Base-by-base conservation (phyloP, 2,113 vertebrate species). In the Rhegmatorhina hoffmannsi region DNA sequence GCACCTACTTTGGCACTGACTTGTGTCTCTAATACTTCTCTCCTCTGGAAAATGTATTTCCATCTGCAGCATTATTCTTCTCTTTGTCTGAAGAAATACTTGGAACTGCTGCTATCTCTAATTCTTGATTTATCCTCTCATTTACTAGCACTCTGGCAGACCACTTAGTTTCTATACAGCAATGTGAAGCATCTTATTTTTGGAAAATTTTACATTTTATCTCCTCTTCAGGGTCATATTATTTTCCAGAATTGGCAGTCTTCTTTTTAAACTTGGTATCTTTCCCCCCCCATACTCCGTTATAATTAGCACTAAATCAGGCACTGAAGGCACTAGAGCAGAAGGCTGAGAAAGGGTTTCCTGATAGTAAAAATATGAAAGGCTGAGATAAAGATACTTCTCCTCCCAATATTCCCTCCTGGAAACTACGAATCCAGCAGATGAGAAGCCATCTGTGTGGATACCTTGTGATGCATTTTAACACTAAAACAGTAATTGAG, bases 391-490 rank as follows among this genome's bases (percentile, higher is more conserved):
- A 87, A 97, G 92, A 96, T 87, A 95, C 50, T 90, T 94, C 93
- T 18, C 16, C 64, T 97, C 91, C 76, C 86, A 81, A 23, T 94
- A 94, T 90, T 95, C 83, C 56, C 68, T 96, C 94, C 90, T 94
- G 90, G 94, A 96, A 96, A 88, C 79, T 81, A 96, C 79, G 90
- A 88, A 95, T 94, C 82, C 93, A 94, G 90, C 94, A 95, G 92
- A 97, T 95, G 95, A 94, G 93, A 91, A 96, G 92, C 94, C 92
- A 97, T 95, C 95, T 96, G 95, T 92, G 90, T 94, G 92, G 96
- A 94, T 95, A 95, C 94, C 95, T 96, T 95, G 85, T 96, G 89
- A 90, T 94, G 68, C 23, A 9, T 96, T 96, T 96, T 93, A 95
- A 90, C n/a, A 69, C 90, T 93, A 80, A 77, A 96, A 88, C 75